phyloP scores from a whole-genome alignment of 2,113 vertebrate genomes.

The Pygoscelis antarcticus region DNA sequence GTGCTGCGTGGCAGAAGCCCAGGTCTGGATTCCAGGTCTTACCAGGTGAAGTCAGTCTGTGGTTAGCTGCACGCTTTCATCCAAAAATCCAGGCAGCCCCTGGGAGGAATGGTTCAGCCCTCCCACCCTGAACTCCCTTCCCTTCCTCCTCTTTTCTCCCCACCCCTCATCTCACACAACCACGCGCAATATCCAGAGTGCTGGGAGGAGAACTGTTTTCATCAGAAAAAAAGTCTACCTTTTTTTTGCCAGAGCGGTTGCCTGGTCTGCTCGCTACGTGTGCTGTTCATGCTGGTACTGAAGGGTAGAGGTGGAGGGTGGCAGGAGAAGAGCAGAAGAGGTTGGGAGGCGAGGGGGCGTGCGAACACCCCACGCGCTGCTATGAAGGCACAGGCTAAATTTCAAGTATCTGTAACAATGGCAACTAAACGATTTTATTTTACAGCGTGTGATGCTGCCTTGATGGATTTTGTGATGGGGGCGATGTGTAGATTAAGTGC shows the following conservation, averaged over 20 bases:
- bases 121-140: background rate
- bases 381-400: background rate
- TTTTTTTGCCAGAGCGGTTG: too few relatives aligned
- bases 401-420: background rate
- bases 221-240: too few relatives aligned
- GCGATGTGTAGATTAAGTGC: background rate
- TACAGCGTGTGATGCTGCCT: background rate
- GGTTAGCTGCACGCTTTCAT: background rate
- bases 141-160: background rate
- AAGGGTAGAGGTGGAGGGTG: background rate
- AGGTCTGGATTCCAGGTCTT: background rate
- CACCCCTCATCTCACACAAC: background rate
- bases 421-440: background rate
- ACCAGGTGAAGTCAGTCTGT: background rate
- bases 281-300: background rate
- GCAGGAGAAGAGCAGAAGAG: background rate
- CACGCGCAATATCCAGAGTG: fast-evolving
- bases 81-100: background rate
- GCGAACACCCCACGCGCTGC: background rate
- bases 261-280: fast-evolving
- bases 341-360: background rate
- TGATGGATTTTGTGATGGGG: background rate
- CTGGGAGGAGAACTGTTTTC: background rate
- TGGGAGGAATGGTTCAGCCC: background rate
- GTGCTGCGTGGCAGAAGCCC: background rate